phyloP scores from a whole-genome alignment of 2,113 vertebrate genomes.

The Silurus meridionalis region DNA sequence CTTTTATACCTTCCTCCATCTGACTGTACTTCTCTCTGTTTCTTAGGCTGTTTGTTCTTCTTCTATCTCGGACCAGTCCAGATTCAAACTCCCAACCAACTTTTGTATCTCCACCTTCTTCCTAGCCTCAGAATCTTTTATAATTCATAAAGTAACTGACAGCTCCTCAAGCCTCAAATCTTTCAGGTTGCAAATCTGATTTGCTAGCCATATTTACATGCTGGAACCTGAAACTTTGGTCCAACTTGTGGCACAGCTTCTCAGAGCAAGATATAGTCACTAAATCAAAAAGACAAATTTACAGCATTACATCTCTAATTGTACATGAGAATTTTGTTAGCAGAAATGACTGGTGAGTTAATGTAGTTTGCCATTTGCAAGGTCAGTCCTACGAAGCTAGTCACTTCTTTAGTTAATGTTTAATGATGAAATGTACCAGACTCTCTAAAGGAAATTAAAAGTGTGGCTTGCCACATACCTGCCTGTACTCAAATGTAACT shows the following conservation, averaged over 20 bases:
- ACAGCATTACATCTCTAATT: not conserved
- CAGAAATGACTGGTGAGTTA: not conserved
- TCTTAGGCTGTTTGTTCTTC: not conserved
- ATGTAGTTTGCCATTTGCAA: slow-evolving; percentile 21
- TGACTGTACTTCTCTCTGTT: not conserved
- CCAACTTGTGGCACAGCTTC: not conserved
- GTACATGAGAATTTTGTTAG: not conserved
- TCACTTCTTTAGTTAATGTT: slow-evolving; percentile 13
- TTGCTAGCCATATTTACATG: not conserved
- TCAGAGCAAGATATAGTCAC: not conserved
- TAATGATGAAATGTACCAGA: not conserved
- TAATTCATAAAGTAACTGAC: not conserved
- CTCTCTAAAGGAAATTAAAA: not conserved
- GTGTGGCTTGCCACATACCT: not conserved
- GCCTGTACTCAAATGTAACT: not conserved
- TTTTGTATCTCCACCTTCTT: not conserved
- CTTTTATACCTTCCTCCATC: not conserved
- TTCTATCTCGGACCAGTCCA: not conserved
- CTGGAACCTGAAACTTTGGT: not conserved
- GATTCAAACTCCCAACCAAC: not conserved
- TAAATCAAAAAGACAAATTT: not conserved
- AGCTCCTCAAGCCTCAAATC: not conserved
- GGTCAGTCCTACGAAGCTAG: not conserved
- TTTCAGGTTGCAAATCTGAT: not conserved
- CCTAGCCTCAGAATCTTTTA: not conserved